A percentile compares a stretch with the other conserved stretches of the same genome.
phyloP scores from a whole-genome alignment of 2,888 invertebrate genomes.

The Tethea ocularis region DNA sequence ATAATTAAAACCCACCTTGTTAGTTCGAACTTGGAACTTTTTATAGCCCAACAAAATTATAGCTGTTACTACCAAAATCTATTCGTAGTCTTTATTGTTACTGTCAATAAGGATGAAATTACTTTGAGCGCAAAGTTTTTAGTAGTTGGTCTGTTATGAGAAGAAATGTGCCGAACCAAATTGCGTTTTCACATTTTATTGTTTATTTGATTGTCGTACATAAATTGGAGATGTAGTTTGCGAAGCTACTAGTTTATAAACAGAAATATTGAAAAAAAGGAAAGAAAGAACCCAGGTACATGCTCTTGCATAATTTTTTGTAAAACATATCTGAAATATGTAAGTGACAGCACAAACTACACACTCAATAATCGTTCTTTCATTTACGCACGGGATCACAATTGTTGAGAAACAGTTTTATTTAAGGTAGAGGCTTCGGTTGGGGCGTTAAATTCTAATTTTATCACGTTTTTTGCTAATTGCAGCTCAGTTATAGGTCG shows the following conservation, averaged over 20 bases:
- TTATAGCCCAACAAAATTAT: conserved; percentile 40
- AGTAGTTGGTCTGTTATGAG: conserved; percentile 9
- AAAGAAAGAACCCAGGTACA: neutral
- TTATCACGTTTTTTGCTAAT: no score
- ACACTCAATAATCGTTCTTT: no score
- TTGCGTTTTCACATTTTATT: conserved; percentile 67
- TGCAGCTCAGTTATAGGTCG: no score
- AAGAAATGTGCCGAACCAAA: conserved; percentile 62
- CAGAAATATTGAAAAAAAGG: neutral
- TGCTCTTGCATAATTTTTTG: no score
- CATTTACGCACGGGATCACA: no score
- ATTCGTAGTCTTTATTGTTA: neutral
- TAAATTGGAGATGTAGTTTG: conserved; percentile 31
- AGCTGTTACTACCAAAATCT: neutral
- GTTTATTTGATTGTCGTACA: conserved; percentile 71
- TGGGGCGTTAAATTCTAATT: no score
- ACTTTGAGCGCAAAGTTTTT: neutral
- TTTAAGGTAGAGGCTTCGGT: no score
- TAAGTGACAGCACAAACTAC: no score
- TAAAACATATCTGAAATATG: no score
- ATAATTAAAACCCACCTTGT: conserved; percentile 81
- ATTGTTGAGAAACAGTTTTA: no score
- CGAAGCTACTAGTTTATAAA: conserved; percentile 31
- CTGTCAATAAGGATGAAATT: neutral
- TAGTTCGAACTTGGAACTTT: conserved; percentile 64